phyloP scores from a whole-genome alignment of 2,113 vertebrate genomes.

The Gallinago jamesoni region DNA sequence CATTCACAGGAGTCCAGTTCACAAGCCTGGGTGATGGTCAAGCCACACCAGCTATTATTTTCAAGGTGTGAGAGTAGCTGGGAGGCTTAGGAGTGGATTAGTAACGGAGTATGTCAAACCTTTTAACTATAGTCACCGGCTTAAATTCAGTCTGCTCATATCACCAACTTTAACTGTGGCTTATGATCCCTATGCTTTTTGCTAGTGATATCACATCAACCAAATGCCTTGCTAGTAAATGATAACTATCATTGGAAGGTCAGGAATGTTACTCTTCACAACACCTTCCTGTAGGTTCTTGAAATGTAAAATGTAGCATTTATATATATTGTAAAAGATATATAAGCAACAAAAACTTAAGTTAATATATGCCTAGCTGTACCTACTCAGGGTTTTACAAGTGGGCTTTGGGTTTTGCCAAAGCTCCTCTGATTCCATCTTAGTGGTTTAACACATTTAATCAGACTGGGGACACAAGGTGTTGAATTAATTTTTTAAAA shows the following conservation, averaged over 20 bases:
- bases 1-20: not conserved
- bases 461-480: not conserved
- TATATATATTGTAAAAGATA: not conserved
- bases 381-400: not conserved
- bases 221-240: not conserved
- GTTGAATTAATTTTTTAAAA: not conserved
- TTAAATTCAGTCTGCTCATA: not conserved
- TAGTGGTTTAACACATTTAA: not conserved
- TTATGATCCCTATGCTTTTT: not conserved
- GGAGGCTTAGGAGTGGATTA: not conserved
- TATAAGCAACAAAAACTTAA: not conserved
- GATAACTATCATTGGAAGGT: not conserved
- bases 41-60: not conserved
- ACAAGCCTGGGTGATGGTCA: not conserved
- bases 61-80: not conserved
- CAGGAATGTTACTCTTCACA: not conserved
- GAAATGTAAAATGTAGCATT: not conserved
- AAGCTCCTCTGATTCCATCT: not conserved
- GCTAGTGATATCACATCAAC: not conserved
- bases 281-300: not conserved
- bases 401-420: not conserved
- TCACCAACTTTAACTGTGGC: not conserved
- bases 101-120: not conserved
- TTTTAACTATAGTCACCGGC: constrained; percentile 33
- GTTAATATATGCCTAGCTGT: not conserved